Base-by-base conservation (phyloP, 2,113 vertebrate species). In the Australoheros scitulus region DNA sequence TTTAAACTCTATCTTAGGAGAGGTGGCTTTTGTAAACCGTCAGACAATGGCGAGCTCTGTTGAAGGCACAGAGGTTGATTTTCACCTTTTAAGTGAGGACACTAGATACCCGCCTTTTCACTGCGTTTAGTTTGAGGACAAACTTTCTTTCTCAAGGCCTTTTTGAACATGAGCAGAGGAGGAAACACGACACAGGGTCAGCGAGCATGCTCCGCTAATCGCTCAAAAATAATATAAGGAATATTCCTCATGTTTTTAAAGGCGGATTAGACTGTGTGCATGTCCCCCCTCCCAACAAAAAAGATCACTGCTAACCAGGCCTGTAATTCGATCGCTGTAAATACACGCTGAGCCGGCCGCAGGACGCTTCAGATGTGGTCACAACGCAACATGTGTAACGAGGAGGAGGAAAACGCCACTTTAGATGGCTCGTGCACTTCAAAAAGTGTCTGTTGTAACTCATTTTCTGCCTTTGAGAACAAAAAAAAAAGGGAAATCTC, bases 1-100 rank as follows among this genome's bases (percentile, higher is more conserved):
- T 95, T 94, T 92, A 92, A 94, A 93, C 88, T 93, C 91, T 84
- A 88, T 93, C 92, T 92, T 79, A 72, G 92, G 87, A 87, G 68
- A 87, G 90, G 92, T 84, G 91, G 94, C 92, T 93, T 93, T 92
- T 91, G 92, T 93, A 78, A 83, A 90, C 36, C 79, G 70, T 61
- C 64, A 50, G 63, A 95, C 95, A 95, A 95, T 92, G 94, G 82
- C 4, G 47, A 36, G 93, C 94, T 92, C 94, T 95, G 93, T 95
- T 77, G 83, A 86, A 81, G 89, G 88, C 86, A 52, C 86, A 80
- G 86, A 93, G 90, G 88, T 88, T 76, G 92, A 91, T 91, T 93
- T 91, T 82, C 93, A 94, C 85, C 91, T 93, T 92, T 92, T 77
- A 92, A 91, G 92, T 92, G 86, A 78, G 50, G 92, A 94, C 92